Evolutionary conservation across 2,797 vertebrate genomes (phyloP).

Genomic region (Eremophila alpestris): DNA sequence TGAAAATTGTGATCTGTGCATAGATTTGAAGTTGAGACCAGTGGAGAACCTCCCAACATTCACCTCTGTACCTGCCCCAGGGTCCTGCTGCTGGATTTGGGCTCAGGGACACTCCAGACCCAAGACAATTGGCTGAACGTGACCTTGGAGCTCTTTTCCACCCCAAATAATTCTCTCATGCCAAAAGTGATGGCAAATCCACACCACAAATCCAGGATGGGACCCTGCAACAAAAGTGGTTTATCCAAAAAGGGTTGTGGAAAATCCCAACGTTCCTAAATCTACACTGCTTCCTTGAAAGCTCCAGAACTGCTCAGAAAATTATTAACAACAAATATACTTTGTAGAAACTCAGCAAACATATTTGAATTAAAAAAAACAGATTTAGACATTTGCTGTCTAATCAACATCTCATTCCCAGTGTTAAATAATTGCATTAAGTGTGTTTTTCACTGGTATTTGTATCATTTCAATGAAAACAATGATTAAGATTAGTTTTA

Average conservation of each 20-base stretch:
- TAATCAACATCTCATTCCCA: background rate
- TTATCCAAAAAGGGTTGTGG: background rate
- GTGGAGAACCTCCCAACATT: background rate
- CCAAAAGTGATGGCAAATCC: background rate
- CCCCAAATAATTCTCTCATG: background rate
- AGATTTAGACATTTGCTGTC: background rate
- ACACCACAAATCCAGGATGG: rapidly evolving
- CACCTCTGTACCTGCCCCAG: background rate
- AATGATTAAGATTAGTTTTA: background rate
- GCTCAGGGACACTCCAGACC: background rate
- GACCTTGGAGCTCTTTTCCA: background rate
- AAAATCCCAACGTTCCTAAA: background rate
- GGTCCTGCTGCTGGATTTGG: background rate
- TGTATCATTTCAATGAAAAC: background rate
- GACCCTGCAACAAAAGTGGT: rapidly evolving
- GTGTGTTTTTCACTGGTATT: background rate
- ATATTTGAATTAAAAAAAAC: background rate
- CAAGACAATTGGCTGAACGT: background rate
- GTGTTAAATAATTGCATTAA: background rate
- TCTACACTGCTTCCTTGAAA: background rate
- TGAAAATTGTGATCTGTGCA: background rate
- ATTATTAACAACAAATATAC: background rate
- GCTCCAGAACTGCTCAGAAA: background rate
- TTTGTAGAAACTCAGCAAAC: background rate
- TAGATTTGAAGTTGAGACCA: rapidly evolving